Conservation (phyloP, 2,797 vertebrate genomes). For the Ispidina picta region DNA sequence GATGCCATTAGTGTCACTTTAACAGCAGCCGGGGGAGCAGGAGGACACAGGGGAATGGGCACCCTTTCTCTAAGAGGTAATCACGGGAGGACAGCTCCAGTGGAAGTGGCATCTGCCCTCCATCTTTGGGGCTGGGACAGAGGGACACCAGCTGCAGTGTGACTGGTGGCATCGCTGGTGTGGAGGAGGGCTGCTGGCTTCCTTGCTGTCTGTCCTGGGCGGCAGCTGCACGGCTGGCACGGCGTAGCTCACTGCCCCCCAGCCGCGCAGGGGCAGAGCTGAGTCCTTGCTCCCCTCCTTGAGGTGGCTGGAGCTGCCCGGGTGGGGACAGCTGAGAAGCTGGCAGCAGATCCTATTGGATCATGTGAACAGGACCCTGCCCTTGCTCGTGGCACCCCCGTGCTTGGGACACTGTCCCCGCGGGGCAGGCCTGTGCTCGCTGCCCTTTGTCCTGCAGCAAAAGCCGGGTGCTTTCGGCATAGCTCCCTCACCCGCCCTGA, state of each 20-base stretch:
- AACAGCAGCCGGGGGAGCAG: not conserved
- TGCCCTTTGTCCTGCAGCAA: not conserved
- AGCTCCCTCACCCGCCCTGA: fast-evolving
- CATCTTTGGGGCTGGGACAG: fast-evolving
- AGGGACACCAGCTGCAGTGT: not conserved
- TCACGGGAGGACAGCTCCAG: not conserved
- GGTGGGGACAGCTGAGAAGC: not conserved
- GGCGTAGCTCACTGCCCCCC: not conserved
- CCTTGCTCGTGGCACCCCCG: not conserved
- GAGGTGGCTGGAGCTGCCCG: not conserved
- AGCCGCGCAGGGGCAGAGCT: not conserved
- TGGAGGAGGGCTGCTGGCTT: fast-evolving
- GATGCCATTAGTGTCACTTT: not conserved
- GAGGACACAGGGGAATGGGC: too few species aligned
- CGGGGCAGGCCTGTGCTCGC: not conserved
- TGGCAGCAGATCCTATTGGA: not conserved
- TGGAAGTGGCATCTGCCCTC: fast-evolving
- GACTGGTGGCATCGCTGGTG: not conserved
- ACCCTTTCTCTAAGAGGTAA: not conserved
- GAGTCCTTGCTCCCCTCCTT: not conserved
- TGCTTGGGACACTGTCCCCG: not conserved
- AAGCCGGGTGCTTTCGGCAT: not conserved
- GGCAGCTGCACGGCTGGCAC: fast-evolving
- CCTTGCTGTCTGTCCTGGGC: fast-evolving
- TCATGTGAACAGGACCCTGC: fast-evolving